A percentile compares a stretch with the other conserved stretches of the same genome.
phyloP scores from a whole-genome alignment of 2,113 vertebrate genomes.

The Cairina moschata region DNA sequence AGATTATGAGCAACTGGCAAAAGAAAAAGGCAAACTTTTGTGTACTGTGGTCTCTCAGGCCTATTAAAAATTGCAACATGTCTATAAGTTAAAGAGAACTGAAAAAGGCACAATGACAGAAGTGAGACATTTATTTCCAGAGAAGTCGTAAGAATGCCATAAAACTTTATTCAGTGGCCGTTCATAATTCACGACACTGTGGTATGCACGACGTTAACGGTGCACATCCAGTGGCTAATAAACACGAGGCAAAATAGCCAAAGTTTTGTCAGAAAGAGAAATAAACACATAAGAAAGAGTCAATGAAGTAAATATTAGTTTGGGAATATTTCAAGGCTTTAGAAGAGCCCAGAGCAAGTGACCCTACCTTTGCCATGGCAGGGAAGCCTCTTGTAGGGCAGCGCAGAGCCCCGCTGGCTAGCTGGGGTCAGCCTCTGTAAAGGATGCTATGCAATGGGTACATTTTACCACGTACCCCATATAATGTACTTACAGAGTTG shows the following conservation, averaged over 20 bases:
- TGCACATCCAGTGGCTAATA: not conserved
- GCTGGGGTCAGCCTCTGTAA: not conserved
- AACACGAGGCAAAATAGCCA: not conserved
- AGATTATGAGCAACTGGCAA: not conserved
- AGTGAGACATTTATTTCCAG: not conserved
- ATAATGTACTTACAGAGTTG: not conserved
- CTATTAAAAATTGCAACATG: not conserved
- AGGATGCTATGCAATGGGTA: not conserved
- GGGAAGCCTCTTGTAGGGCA: not conserved
- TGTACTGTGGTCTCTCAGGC: not conserved
- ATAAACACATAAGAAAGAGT: not conserved
- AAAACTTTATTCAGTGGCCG: not conserved
- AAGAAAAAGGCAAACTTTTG: not conserved
- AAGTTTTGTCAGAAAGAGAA: not conserved
- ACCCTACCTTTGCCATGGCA: too few relatives aligned
- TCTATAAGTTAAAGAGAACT: not conserved
- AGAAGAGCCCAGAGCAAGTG: too few relatives aligned
- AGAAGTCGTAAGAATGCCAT: not conserved
- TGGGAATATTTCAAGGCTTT: not conserved
- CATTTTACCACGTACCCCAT: too few relatives aligned
- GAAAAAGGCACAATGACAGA: not conserved
- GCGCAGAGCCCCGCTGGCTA: not conserved
- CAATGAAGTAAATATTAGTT: not conserved
- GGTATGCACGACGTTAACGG: accelerated
- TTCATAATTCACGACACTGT: accelerated